phyloP scores from a whole-genome alignment of 2,888 invertebrate genomes.

The Fissipunctia ypsillon region DNA sequence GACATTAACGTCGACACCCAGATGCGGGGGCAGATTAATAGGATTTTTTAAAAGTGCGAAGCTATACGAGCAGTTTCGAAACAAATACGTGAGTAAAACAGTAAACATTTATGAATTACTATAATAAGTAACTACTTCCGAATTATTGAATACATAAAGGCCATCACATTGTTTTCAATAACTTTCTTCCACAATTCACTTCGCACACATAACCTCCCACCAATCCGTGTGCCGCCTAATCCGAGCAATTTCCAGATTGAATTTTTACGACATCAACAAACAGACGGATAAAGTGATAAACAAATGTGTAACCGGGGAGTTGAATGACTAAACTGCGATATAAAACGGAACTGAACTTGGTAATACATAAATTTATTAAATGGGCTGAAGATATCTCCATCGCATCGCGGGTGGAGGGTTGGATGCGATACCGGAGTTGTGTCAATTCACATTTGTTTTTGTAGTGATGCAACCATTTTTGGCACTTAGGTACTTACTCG shows the following conservation, averaged over 20 bases:
- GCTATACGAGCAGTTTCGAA: background rate
- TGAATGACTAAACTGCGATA: slow-evolving; percentile 70
- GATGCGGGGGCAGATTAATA: too few species aligned
- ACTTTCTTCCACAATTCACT: background rate
- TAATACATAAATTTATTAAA: slow-evolving; percentile 72
- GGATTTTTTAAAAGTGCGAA: too few species aligned
- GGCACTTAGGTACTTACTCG: too few species aligned
- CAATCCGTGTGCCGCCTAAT: slow-evolving; percentile 67
- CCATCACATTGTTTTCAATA: background rate
- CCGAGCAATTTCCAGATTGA: slow-evolving; percentile 86
- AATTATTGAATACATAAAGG: background rate
- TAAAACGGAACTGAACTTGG: slow-evolving; percentile 69
- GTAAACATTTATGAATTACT: background rate
- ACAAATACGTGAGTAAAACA: background rate
- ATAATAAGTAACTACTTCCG: background rate
- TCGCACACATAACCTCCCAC: background rate
- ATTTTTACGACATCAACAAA: slow-evolving; percentile 84
- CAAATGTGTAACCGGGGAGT: slow-evolving; percentile 78
- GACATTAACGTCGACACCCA: too few species aligned
- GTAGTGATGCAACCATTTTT: slow-evolving; percentile 1
- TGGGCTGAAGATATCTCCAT: slow-evolving; percentile 55
- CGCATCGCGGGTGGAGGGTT: slow-evolving; percentile 45
- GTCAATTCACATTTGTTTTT: slow-evolving; percentile 5
- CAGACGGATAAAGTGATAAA: slow-evolving; percentile 83
- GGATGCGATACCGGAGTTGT: background rate